These are phyloP conservation scores for Pardosa pseudoannulata DNA, from an alignment of 2,888 invertebrate species.

Conservation along the genomic window DNA sequence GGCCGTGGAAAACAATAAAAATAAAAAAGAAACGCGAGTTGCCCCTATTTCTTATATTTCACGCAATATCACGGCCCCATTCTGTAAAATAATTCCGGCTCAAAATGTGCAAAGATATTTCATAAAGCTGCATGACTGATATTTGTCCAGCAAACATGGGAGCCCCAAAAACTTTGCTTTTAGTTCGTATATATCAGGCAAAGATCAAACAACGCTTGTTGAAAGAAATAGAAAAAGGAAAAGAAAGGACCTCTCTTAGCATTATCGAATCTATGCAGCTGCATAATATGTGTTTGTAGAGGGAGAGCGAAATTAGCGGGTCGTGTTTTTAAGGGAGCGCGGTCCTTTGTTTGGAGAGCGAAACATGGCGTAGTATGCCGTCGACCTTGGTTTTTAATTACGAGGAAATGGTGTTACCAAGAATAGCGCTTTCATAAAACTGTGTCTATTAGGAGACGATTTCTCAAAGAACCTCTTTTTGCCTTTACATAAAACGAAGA, in stretches of 20 bases:
- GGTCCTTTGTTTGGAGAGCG: background rate
- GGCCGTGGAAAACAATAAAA: background rate
- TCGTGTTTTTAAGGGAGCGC: background rate
- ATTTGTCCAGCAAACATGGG: constrained; percentile 27
- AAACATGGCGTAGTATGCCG: background rate
- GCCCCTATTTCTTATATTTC: constrained; percentile 12
- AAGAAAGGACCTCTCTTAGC: background rate
- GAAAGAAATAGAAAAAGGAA: background rate
- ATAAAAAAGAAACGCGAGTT: background rate
- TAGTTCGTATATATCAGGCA: constrained; percentile 9
- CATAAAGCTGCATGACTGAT: constrained; percentile 25
- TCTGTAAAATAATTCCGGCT: background rate
- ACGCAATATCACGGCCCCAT: background rate
- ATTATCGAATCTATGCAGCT: constrained; percentile 3
- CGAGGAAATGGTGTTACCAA: background rate
- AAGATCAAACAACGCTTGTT: constrained; percentile 18
- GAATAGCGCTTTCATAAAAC: too few relatives aligned
- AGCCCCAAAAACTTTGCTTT: background rate
- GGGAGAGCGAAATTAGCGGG: constrained; percentile 5
- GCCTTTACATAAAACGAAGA: too few relatives aligned
- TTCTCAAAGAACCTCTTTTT: too few relatives aligned
- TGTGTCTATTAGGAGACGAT: too few relatives aligned
- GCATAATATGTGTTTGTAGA: constrained; percentile 16
- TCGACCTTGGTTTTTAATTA: constrained; percentile 8
- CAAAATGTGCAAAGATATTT: constrained; percentile 29